A percentile compares a stretch with the other conserved stretches of the same genome.
phyloP scores from a whole-genome alignment of 2,888 invertebrate genomes.

The Pseudolycoriella hygida region DNA sequence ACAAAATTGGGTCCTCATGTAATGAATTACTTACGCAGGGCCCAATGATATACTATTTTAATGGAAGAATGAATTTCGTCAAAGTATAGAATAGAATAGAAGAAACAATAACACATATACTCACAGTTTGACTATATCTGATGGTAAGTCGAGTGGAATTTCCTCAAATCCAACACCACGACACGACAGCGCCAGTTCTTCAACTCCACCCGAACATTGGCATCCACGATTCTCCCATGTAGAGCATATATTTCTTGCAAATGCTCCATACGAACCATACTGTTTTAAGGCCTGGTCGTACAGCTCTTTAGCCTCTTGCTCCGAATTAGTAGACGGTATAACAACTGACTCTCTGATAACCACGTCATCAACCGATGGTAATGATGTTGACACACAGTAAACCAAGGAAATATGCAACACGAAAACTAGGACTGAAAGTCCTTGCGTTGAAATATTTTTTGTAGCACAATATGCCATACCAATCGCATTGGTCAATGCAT shows the following conservation, averaged over 20 bases:
- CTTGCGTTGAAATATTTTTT: background rate
- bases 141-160: conserved; percentile 24
- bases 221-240: conserved; percentile 23
- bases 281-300: conserved; percentile 26
- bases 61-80: no score
- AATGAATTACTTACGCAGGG: no score
- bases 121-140: conserved; percentile 23
- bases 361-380: conserved; percentile 4
- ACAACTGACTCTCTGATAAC: conserved; percentile 23
- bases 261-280: conserved; percentile 12
- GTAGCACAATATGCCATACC: conserved; percentile 2
- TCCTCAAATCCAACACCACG: conserved; percentile 23
- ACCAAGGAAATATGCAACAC: background rate
- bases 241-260: conserved; percentile 22
- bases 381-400: background rate
- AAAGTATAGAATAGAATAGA: no score
- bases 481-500: background rate
- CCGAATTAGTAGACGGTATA: conserved; percentile 22
- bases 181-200: conserved; percentile 23
- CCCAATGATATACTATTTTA: no score
- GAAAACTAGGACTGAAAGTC: background rate
- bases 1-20: no score
- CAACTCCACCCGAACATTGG: conserved; percentile 23
- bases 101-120: no score
- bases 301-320: conserved; percentile 25